Percentiles rank a stretch among this genome's conserved stretches.
Evolutionary conservation across 2,888 invertebrate species (phyloP).

Genomic region (Hirudinaria manillensis): DNA sequence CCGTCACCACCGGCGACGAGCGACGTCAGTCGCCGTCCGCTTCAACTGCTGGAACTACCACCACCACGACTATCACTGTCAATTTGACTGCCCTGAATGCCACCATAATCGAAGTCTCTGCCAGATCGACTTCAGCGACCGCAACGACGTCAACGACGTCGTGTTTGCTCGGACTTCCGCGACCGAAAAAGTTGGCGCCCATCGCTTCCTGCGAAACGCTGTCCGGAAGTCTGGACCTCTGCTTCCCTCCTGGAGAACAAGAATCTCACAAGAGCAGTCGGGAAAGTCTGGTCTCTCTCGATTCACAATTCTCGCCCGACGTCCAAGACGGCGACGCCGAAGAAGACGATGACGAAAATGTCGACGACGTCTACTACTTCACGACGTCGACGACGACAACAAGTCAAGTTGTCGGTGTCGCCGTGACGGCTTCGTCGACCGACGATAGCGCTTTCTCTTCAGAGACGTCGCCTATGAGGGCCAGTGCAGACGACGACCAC

Average conservation of each 20-base stretch:
- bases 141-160: conserved; percentile 7
- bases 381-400: conserved; percentile 29
- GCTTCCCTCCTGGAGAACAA: conserved; percentile 24
- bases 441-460: conserved; percentile 33
- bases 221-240: conserved; percentile 42
- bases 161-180: conserved; percentile 40
- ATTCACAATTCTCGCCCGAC: conserved; percentile 1
- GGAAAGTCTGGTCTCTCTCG: conserved; percentile 3
- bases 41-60: too few relatives aligned
- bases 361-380: conserved; percentile 11
- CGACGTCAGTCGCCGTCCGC: conserved; percentile 13
- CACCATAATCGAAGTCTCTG: not conserved
- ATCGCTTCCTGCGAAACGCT: conserved; percentile 54
- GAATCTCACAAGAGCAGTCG: conserved; percentile 22
- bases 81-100: not conserved
- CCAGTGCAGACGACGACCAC: conserved; percentile 13
- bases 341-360: not conserved
- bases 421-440: conserved; percentile 33
- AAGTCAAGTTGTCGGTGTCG: conserved; percentile 18
- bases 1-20: not conserved
- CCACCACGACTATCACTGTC: too few relatives aligned
- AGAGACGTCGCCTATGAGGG: conserved; percentile 32
- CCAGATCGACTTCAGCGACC: not conserved
- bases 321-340: conserved; percentile 19
- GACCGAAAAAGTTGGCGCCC: conserved; percentile 49